phyloP scores from a whole-genome alignment of 2,113 vertebrate species.

The Hemichromis elongatus region DNA sequence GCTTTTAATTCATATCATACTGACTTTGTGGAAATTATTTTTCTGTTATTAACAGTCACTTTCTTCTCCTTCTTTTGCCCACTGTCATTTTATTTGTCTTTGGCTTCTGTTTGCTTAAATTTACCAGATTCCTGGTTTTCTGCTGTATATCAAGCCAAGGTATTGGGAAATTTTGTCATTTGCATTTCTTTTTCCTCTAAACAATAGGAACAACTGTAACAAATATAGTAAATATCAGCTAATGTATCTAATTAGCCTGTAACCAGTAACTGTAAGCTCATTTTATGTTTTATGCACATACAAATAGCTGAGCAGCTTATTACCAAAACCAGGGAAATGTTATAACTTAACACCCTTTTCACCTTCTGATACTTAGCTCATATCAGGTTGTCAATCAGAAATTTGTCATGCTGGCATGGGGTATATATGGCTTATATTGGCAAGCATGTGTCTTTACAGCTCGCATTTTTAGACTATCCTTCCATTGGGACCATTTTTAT shows the following conservation, averaged over 20 bases:
- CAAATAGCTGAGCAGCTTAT: neutral
- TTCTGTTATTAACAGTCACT: neutral
- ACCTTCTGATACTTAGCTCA: neutral
- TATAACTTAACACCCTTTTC: neutral
- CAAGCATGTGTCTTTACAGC: neutral
- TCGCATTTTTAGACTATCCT: neutral
- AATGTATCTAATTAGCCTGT: neutral
- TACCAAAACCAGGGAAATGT: neutral
- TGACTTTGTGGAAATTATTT: neutral
- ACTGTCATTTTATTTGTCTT: neutral
- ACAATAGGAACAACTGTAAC: neutral
- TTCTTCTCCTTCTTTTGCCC: neutral
- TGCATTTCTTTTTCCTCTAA: neutral
- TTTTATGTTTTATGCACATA: neutral
- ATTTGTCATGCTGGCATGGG: neutral
- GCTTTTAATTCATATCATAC: constrained; percentile 33
- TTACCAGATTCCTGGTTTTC: neutral
- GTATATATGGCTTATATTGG: neutral
- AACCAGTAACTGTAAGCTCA: neutral
- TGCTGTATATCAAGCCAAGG: neutral
- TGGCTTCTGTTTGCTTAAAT: neutral
- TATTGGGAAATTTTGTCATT: rapidly evolving
- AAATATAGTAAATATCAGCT: neutral
- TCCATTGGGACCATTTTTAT: neutral
- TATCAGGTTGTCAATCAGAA: neutral